phyloP scores from a whole-genome alignment of 2,888 invertebrate species.

The Drosophila affinis region DNA sequence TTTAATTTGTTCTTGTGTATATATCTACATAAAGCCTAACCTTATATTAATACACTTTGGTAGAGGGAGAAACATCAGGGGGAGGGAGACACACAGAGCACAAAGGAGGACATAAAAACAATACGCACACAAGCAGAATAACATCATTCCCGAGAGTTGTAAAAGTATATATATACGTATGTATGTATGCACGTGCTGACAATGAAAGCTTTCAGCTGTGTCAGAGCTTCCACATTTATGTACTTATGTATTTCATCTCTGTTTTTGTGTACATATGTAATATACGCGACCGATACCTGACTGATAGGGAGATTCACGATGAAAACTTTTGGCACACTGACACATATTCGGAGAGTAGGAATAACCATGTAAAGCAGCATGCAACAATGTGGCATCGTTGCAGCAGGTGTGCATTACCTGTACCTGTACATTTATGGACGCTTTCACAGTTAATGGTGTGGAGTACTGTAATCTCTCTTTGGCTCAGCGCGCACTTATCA shows the following conservation, averaged over 20 bases:
- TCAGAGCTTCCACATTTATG: neutral
- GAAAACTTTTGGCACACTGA: conserved; percentile 66
- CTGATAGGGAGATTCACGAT: conserved; percentile 19
- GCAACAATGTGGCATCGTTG: no score
- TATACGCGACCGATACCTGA: conserved; percentile 15
- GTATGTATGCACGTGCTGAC: conserved; percentile 33
- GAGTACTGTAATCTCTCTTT: conserved; percentile 9
- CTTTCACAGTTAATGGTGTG: conserved; percentile 53
- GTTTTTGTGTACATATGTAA: no score
- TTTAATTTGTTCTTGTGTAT: neutral
- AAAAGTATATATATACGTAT: conserved; percentile 38
- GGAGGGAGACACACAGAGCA: neutral
- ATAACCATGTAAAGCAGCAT: neutral
- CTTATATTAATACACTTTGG: neutral
- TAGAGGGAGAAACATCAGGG: neutral
- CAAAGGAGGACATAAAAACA: conserved; percentile 31
- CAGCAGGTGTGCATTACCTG: conserved; percentile 26
- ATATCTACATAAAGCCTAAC: neutral
- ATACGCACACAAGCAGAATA: conserved; percentile 18
- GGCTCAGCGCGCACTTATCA: conserved; percentile 39
- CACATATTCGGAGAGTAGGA: conserved; percentile 48
- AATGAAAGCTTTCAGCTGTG: conserved; percentile 36
- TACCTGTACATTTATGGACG: conserved; percentile 22
- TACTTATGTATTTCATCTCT: conserved; percentile 7
- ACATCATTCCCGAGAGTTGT: conserved; percentile 38